These are phyloP conservation scores for Carabus problematicus DNA, from an alignment of 2,888 invertebrate genomes.

Conservation along the genomic window DNA sequence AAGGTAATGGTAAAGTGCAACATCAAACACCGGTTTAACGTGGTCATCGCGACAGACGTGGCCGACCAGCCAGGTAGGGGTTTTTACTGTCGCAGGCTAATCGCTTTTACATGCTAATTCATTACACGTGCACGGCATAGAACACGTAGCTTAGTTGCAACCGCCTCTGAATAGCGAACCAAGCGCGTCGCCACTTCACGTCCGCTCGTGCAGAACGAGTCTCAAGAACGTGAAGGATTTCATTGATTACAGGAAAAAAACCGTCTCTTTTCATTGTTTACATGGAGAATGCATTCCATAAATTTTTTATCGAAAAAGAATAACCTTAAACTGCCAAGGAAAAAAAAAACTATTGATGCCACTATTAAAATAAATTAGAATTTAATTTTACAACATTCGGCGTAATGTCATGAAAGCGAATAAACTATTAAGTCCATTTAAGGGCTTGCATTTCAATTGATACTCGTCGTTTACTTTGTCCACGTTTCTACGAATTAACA, in stretches of 20 bases:
- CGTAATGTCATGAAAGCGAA: too few species aligned
- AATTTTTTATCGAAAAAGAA: slow-evolving; percentile 3
- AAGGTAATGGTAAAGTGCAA: too few species aligned
- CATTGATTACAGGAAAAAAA: neutral
- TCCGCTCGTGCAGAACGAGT: slow-evolving; percentile 16
- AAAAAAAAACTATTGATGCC: neutral
- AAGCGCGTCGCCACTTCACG: slow-evolving; percentile 1
- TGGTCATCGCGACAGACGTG: too few species aligned
- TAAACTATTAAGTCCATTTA: too few species aligned
- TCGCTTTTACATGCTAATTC: slow-evolving; percentile 10
- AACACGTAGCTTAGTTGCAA: slow-evolving; percentile 9
- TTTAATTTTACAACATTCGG: too few species aligned
- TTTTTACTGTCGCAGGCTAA: neutral
- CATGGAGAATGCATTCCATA: slow-evolving; percentile 11
- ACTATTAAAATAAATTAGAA: too few species aligned
- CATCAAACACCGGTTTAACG: too few species aligned
- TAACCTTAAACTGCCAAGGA: slow-evolving; percentile 7
- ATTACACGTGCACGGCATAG: slow-evolving; percentile 12
- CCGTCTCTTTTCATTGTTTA: slow-evolving; percentile 5
- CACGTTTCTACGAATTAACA: too few species aligned
- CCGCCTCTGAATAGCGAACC: neutral
- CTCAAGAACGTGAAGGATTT: slow-evolving; percentile 13
- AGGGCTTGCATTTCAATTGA: too few species aligned
- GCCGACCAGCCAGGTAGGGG: too few species aligned
- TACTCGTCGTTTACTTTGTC: too few species aligned